Base-by-base conservation (phyloP, 1,140 invertebrate genomes). In the Drosophila persimilis region DNA sequence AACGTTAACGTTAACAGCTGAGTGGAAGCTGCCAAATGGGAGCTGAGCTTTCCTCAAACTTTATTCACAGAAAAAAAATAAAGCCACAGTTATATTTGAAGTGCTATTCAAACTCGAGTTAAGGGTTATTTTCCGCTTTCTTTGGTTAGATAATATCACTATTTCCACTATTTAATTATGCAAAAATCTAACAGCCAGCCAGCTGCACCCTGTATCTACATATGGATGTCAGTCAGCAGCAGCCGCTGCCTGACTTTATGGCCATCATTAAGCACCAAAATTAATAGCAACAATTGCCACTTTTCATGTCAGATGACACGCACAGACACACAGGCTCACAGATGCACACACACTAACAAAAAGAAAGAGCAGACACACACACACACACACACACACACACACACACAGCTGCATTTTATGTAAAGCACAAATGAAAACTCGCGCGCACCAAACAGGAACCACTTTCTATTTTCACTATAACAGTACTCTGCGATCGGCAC, bases 401-500 rank as follows among this genome's bases (percentile, higher is more conserved):
- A 74, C 31, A 64, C 59, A 69, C 57, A 59, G 2, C 20, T 85
- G 80, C 81, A 86, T 80, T 86, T 85, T 74, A 81, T 81, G 79
- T 83, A 78, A 81, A 83, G 85, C 78, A 39, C 11, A 89, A 90
- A 80, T 89, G 80, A 81, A 86, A 88, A 86, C 83, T 81, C 70
- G 83, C 81, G 81, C 69, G 66, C 83, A 86, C 56, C 76, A 89
- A 89, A 89, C 84, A 89, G 84, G 88, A 86, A 90, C 86, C 86
- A 90, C 86, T 90, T 90, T 90, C 88, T 90, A 90, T 90, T 90
- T 90, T 90, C 88, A 90, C 86, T 90, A 90, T 90, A 90, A 88
- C 88, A 83, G 84, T 89, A 89, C 73, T 73, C 58, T 46, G 65
- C 46, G 31, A 70, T 43, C 54, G 60, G 67, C 73, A 78, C 55